These are phyloP conservation scores for Ophiodon elongatus DNA, from an alignment of 2,113 vertebrate species.

Conservation along the genomic window DNA sequence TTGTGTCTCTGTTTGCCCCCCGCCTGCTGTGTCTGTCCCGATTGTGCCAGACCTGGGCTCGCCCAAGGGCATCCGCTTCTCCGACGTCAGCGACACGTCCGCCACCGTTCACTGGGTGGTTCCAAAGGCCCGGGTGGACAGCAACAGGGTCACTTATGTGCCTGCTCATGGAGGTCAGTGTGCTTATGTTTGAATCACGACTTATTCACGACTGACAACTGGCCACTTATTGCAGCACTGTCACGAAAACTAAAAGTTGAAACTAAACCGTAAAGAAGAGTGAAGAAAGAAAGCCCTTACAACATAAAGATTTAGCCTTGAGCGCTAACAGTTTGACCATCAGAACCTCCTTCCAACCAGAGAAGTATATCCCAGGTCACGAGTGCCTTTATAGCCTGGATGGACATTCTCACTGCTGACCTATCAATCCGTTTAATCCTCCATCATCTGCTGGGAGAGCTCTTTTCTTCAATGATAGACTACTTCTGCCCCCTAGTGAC, in stretches of 20 bases:
- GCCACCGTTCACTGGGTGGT: slow-evolving; percentile 91
- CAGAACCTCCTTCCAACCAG: neutral
- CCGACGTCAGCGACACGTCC: slow-evolving; percentile 92
- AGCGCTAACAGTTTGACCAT: neutral
- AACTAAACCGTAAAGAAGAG: neutral
- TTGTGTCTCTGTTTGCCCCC: slow-evolving; percentile 28
- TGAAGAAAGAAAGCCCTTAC: neutral
- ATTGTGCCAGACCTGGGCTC: slow-evolving; percentile 87
- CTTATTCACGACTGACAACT: neutral
- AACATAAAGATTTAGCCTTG: neutral
- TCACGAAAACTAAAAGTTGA: neutral
- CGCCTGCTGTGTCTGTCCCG: slow-evolving; percentile 28
- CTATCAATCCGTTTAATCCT: neutral
- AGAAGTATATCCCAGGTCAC: neutral
- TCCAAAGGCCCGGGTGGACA: slow-evolving; percentile 87
- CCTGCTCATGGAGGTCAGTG: slow-evolving; percentile 90
- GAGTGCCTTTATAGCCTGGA: neutral
- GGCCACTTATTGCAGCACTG: neutral
- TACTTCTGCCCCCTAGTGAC: slow-evolving; percentile 74
- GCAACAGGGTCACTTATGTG: slow-evolving; percentile 88
- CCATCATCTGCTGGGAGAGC: neutral
- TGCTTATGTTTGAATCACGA: neutral
- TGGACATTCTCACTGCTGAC: neutral
- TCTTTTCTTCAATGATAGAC: slow-evolving; percentile 6
- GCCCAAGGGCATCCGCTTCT: slow-evolving; percentile 91